Percentiles rank a stretch among this genome's conserved stretches.
phyloP scores from a whole-genome alignment of 2,888 invertebrate genomes.

The Callyntrura guangdongensis region DNA sequence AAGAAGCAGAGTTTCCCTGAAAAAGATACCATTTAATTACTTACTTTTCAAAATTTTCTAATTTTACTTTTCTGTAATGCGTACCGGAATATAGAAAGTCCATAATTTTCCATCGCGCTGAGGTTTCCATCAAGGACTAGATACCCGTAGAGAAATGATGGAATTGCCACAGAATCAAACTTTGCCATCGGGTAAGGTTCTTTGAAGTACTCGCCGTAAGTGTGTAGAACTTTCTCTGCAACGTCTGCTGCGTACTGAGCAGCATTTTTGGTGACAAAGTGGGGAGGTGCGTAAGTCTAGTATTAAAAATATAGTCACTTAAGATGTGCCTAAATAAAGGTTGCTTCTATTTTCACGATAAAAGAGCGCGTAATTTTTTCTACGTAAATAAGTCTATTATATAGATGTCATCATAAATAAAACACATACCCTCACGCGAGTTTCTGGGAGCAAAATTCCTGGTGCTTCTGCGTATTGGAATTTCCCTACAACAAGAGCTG shows the following conservation, averaged over 20 bases:
- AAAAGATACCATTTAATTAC: neutral
- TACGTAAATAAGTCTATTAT: too few species aligned
- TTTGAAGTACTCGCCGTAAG: slow-evolving; percentile 62
- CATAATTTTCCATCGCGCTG: slow-evolving; percentile 77
- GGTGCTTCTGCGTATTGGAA: slow-evolving; percentile 66
- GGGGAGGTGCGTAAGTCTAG: slow-evolving; percentile 71
- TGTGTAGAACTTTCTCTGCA: slow-evolving; percentile 47
- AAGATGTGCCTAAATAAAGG: too few species aligned
- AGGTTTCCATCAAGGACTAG: too few species aligned
- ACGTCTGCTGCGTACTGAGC: slow-evolving; percentile 59
- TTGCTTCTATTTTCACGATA: too few species aligned
- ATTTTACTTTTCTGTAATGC: too few species aligned
- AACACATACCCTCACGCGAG: slow-evolving; percentile 60
- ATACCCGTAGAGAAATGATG: slow-evolving; percentile 70
- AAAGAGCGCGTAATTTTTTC: too few species aligned
- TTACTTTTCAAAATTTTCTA: neutral
- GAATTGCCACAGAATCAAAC: slow-evolving; percentile 70
- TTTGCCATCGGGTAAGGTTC: slow-evolving; percentile 70
- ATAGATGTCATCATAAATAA: too few species aligned
- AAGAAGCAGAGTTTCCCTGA: slow-evolving; percentile 53
- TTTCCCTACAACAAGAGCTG: slow-evolving; percentile 62
- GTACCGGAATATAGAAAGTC: slow-evolving; percentile 69
- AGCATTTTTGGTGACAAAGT: slow-evolving; percentile 51
- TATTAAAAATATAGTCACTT: neutral
- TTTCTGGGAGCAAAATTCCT: slow-evolving; percentile 61